Conservation (phyloP, 1,140 invertebrate genomes). For the Phenacoccus solenopsis region DNA sequence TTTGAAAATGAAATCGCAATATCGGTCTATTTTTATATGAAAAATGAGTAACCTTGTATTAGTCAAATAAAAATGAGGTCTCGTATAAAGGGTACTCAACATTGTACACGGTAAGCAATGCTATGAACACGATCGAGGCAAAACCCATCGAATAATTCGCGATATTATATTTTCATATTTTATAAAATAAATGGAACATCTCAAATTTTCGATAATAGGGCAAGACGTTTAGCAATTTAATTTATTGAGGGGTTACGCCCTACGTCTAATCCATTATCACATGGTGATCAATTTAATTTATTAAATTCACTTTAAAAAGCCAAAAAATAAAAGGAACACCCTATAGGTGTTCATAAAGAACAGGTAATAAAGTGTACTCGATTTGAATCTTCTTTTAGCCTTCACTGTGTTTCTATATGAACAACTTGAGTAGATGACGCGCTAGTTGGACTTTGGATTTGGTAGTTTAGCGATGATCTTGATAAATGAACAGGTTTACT, state of each 20-base stretch:
- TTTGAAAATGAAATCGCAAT: too few species aligned
- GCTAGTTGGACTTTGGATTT: too few species aligned
- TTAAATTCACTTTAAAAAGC: conserved; percentile 10
- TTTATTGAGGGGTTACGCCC: conserved; percentile 11
- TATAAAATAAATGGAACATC: not conserved
- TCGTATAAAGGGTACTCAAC: not conserved
- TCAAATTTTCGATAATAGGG: conserved; percentile 8
- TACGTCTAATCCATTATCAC: conserved; percentile 15
- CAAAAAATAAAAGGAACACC: not conserved
- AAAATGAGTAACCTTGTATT: not conserved
- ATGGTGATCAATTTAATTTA: conserved; percentile 10
- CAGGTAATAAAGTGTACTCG: not conserved
- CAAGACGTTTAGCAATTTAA: conserved; percentile 11
- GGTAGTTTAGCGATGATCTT: too few species aligned
- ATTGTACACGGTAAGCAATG: not conserved
- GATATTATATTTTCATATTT: not conserved
- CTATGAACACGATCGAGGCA: not conserved
- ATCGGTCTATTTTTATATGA: too few species aligned
- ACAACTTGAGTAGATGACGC: too few species aligned
- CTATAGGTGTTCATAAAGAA: not conserved
- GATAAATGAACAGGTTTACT: too few species aligned
- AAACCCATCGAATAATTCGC: not conserved
- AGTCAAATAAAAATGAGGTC: not conserved
- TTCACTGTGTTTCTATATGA: too few species aligned
- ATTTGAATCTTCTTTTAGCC: not conserved